Evolutionary conservation across 2,113 vertebrate genomes (phyloP), one percentile per base, ranked within the genome.

Genomic region (Syngnathoides biaculeatus): DNA sequence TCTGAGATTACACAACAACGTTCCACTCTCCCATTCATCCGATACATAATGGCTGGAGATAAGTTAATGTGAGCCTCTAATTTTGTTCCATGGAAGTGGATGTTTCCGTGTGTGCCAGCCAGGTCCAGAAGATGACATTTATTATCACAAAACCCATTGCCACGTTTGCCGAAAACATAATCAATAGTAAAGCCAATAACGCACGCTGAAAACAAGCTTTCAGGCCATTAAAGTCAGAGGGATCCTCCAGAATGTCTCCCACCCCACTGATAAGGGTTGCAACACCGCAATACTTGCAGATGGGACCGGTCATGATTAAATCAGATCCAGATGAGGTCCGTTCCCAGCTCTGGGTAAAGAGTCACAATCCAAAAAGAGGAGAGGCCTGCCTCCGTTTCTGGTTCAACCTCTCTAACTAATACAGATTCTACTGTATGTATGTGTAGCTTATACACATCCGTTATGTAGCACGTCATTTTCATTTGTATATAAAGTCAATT

Each of bases 151-250:
- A 79, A 74, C 63, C 45, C 57, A 65, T 73, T 72, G 53, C 45
- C 14, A 60, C 68, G 75, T 75, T 72, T 9, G 8, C 65, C 64
- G 64, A 72, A 84, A 82, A 79, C 40, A 65, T 77, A 86, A 88
- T 89, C 86, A 89, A 84, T 83, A 75, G 68, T 57, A 69, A 79
- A 83, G 82, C 73, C 77, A 85, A 81, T 85, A 75, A 78, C 70
- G 26, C 48, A 39, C 69, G 74, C 84, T 77, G 73, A 74, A 84
- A 75, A 75, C 72, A 75, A 70, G 78, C 71, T 79, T 72, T 79
- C 56, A 63, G 48, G 67, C 80, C 68, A 72, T 84, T 87, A 69
- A 78, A 85, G 83, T 79, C 65, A 77, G 71, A 70, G n/a, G 50
- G 66, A 39, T 79, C 73, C 66, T 48, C 17, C 62, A 57, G 40